Evolutionary conservation across 2,113 vertebrate species (phyloP).

Genomic region (Bungarus multicinctus): DNA sequence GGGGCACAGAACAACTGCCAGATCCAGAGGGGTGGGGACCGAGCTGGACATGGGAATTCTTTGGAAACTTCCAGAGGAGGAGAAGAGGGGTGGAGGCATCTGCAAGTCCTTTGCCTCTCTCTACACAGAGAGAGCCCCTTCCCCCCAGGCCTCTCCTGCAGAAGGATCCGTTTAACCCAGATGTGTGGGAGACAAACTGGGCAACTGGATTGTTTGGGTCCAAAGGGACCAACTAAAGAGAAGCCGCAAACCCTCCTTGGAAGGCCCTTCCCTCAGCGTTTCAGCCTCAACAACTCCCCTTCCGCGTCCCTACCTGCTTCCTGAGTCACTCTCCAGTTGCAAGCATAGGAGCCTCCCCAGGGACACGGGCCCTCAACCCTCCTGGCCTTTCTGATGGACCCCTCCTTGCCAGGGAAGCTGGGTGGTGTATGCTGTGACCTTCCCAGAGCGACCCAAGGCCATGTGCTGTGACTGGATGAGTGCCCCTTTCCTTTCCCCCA

Average conservation of each 20-base stretch:
- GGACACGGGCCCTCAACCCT: neutral
- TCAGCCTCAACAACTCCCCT: neutral
- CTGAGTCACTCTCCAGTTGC: neutral
- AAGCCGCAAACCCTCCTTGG: neutral
- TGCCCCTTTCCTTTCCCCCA: neutral
- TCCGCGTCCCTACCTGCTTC: neutral
- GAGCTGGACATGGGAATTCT: neutral
- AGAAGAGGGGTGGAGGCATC: neutral
- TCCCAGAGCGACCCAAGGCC: neutral
- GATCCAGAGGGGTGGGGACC: neutral
- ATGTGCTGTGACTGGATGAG: neutral
- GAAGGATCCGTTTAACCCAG: neutral
- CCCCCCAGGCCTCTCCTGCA: neutral
- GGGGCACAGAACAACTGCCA: neutral
- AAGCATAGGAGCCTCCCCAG: neutral
- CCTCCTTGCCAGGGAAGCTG: neutral
- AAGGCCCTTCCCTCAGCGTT: neutral
- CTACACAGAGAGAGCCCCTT: neutral
- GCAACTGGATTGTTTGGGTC: neutral
- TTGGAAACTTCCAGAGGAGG: neutral
- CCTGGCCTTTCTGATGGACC: neutral
- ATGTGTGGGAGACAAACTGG: neutral
- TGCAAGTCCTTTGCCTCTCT: neutral
- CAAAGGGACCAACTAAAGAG: neutral
- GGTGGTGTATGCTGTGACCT: neutral